A percentile compares a stretch with the other conserved stretches of the same genome.
Evolutionary conservation across 2,113 vertebrate species (phyloP).

Genomic region (Galbula dea): DNA sequence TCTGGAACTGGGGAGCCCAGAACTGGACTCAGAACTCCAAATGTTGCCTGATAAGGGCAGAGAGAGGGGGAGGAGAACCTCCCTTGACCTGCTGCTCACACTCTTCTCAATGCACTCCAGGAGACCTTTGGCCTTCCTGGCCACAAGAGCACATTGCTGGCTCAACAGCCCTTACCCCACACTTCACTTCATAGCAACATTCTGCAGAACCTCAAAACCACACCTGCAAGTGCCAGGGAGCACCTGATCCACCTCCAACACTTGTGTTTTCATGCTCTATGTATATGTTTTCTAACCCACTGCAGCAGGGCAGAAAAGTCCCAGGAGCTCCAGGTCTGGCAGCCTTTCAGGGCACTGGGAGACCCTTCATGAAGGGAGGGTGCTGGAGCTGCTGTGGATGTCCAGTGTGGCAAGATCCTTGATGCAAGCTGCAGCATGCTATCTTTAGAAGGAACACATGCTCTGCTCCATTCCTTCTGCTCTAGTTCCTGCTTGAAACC

Average conservation of each 20-base stretch:
- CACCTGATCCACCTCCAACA: rapidly evolving
- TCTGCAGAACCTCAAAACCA: neutral
- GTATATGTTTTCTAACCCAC: neutral
- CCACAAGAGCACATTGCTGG: too few species aligned
- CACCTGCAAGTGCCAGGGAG: neutral
- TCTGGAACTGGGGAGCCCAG: too few species aligned
- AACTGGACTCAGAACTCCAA: too few species aligned
- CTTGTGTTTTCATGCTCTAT: rapidly evolving
- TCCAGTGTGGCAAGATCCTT: neutral
- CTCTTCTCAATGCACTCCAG: too few species aligned
- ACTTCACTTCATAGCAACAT: neutral
- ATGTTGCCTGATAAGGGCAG: too few species aligned
- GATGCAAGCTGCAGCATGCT: neutral
- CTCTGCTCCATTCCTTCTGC: conserved; percentile 51
- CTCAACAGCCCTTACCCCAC: too few species aligned
- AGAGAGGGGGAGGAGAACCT: too few species aligned
- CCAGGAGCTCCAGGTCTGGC: neutral
- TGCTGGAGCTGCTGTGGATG: neutral
- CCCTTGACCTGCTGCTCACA: too few species aligned
- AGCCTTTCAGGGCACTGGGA: rapidly evolving
- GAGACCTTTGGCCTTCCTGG: too few species aligned
- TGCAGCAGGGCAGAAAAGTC: neutral
- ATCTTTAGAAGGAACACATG: conserved; percentile 64
- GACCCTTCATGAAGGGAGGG: rapidly evolving
- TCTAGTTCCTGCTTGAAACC: conserved; percentile 44